Evolutionary conservation across 2,888 invertebrate species (phyloP), one percentile per base, ranked within the genome.

Genomic region (Lamproptera curius): DNA sequence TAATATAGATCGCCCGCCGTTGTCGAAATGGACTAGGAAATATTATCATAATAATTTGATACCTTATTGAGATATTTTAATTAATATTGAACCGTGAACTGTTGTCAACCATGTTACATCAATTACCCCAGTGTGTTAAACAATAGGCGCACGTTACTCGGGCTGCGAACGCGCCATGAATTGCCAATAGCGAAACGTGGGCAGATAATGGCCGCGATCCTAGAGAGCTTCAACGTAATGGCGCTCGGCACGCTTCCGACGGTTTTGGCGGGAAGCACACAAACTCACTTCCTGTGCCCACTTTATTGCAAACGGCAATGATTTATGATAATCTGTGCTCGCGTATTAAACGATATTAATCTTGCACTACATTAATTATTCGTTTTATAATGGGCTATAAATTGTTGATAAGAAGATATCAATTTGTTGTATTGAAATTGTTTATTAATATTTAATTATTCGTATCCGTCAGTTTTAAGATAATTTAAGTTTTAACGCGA

Each of bases 161-260:
- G 33, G 42, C n/a, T 42, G 47, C 16, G 41, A 46, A 37, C 48
- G 38, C 43, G 49, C 40, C 40, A 44, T 44, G 49, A 48, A 48
- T 48, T 44, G 36, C 20, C 43, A 44, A 44, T 44, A 36, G 31
- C 43, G 41, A 57, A 61, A 62, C 64, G 65, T 67, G 59, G 60
- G 62, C 61, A 54, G 53, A 50, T 75, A 74, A 74, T 76, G 64
- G 61, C 54, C 56, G 59, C 60, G 62, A 64, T 70, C 63, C 68
- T 71, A 65, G 70, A 74, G 70, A 71, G 70, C 59, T 61, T 55
- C 57, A 53, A 54, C 49, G 54, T 63, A 62, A 63, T 60, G 43
- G 28, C 39, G 17, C 17, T 17, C 15, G 16, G 42, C 11, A 20
- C 38, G 34, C 17, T 39, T 39, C 42, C 48, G 16, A 26, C 9